Evolutionary conservation across 2,797 vertebrate genomes (phyloP), one percentile per base, ranked within the genome.

Genomic region (Chelon auratus): DNA sequence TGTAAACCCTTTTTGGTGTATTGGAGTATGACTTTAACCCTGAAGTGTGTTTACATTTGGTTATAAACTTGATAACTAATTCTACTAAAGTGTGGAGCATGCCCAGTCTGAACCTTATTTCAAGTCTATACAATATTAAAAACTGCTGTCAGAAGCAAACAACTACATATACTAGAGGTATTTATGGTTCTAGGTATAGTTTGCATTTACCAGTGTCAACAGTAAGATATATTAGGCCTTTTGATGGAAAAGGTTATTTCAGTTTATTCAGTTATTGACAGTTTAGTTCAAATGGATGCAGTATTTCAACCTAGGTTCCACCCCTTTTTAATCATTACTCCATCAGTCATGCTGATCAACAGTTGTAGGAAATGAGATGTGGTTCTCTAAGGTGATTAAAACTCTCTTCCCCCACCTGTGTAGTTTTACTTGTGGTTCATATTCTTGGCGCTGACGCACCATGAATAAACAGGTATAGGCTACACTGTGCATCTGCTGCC

Each of bases 401-500:
- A 43, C 3, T 13, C 9, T 18, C 9, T 48, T 17, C 4, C 24
- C 10, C n/a, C 22, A 62, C 58, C 42, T 43, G 42, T 15, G 5
- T 14, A 43, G 42, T 14, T 45, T 45, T 17, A 17, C 42, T 40
- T 1, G 13, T 42, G 13, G 11, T 14, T 42, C 11, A 4, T 13
- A 13, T 14, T 42, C 13, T 5, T 17, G 40, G 2, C 53, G 33
- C 47, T 13, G 18, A 59, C 0, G 33, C 10, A 3, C 22, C 2
- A 11, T 20, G 51, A 53, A 14, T 4, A n/a, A 53, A 48, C 50
- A 69, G 55, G 51, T 12, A 4, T 2, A 2, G 36, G 14, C 36
- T 60, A 71, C 26, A 61, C 67, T 89, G 75, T 79, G 86, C 69
- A 53, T 89, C 70, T 92, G 79, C 91, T 91, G 92, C 91, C 90